Conservation (phyloP, 2,113 vertebrate genomes). For the Ctenodactylus gundi region DNA sequence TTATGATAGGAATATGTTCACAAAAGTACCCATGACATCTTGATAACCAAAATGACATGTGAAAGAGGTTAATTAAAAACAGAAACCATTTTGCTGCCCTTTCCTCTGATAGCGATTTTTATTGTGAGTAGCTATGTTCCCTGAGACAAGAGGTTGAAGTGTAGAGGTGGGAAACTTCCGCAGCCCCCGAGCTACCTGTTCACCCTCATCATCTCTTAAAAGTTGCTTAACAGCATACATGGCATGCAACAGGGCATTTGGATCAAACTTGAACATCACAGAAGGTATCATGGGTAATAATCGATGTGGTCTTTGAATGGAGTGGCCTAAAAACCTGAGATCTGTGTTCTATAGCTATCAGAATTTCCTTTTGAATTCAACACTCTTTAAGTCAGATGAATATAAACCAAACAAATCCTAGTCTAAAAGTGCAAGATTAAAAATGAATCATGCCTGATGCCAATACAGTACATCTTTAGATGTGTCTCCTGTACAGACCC, state of each 20-base stretch:
- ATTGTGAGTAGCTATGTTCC: not conserved
- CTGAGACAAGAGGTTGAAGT: not conserved
- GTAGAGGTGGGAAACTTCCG: not conserved
- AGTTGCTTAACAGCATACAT: not conserved
- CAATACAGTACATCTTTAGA: not conserved
- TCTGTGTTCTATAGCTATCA: not conserved
- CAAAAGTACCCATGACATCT: constrained; percentile 37
- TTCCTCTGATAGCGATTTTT: constrained; percentile 1
- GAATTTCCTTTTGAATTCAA: constrained; percentile 6
- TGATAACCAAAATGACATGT: constrained; percentile 7
- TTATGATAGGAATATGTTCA: constrained; percentile 14
- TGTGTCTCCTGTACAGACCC: not conserved
- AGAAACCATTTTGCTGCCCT: not conserved
- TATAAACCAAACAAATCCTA: not conserved
- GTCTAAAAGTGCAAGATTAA: not conserved
- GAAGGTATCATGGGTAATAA: not conserved
- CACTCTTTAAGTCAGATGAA: not conserved
- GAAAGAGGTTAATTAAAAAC: constrained; percentile 51
- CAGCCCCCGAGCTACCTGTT: not conserved
- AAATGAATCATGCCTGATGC: not conserved
- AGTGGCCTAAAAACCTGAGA: not conserved
- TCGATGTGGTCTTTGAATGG: not conserved
- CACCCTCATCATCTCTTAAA: not conserved
- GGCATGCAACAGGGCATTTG: not conserved
- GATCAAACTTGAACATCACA: not conserved